Evolutionary conservation across 2,797 vertebrate genomes (phyloP).

Genomic region (Pelodytes ibericus): DNA sequence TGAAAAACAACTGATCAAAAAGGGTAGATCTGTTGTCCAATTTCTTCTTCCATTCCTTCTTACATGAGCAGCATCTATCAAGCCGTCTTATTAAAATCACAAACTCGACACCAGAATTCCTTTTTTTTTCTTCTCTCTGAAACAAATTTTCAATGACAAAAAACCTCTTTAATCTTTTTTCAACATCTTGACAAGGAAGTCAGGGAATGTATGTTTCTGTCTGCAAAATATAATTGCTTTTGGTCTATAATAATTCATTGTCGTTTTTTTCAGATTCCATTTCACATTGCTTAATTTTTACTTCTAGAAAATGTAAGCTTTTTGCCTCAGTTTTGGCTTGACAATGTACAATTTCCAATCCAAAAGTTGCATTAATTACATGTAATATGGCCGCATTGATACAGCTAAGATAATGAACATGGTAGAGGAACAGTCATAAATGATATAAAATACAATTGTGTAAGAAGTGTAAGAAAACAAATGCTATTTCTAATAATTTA

Average conservation of each 20-base stretch:
- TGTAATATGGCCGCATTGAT: slow-evolving; percentile 3
- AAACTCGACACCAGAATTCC: slow-evolving; percentile 59
- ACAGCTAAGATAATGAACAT: not conserved
- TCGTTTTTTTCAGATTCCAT: slow-evolving; percentile 49
- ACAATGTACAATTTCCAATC: slow-evolving; percentile 47
- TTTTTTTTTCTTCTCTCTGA: slow-evolving; percentile 58
- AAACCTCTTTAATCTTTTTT: slow-evolving; percentile 66
- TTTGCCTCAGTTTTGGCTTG: slow-evolving; percentile 59
- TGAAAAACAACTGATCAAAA: slow-evolving; percentile 63
- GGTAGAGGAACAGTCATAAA: no score
- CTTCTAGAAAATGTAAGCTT: slow-evolving; percentile 63
- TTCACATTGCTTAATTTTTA: slow-evolving; percentile 48
- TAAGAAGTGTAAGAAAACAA: no score
- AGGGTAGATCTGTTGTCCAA: slow-evolving; percentile 56
- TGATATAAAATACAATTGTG: no score
- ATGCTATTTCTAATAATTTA: no score
- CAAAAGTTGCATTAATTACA: slow-evolving; percentile 29
- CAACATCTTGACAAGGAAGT: slow-evolving; percentile 69
- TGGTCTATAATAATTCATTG: slow-evolving; percentile 66
- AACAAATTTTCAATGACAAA: slow-evolving; percentile 68
- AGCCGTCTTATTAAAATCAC: slow-evolving; percentile 69
- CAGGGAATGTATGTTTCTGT: slow-evolving; percentile 64
- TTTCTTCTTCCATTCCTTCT: slow-evolving; percentile 57
- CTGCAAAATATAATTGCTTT: slow-evolving; percentile 72
- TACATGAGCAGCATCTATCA: slow-evolving; percentile 60